Evolutionary conservation across 2,113 vertebrate species (phyloP), one percentile per base, ranked within the genome.

Genomic region (Siniperca chuatsi): DNA sequence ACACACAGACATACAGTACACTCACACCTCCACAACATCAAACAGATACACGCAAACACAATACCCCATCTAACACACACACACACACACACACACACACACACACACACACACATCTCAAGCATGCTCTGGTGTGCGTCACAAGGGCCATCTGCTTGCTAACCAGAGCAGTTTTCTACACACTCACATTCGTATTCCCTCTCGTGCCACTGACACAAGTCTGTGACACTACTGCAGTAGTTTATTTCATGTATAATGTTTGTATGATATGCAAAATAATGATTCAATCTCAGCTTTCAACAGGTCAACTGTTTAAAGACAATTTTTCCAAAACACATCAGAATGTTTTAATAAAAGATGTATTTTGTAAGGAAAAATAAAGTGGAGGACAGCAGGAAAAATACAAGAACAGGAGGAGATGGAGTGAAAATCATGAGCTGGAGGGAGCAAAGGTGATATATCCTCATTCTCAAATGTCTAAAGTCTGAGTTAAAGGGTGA

Each of bases 101-200:
- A 69, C 71, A 83, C 82, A 23, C 13, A 83, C 12, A 90, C 89
- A 92, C 82, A 89, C 84, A 89, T 35, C 68, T 81, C 73, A 64
- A 80, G 87, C 90, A 69, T 84, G 88, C 87, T 75, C 82, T 89
- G 71, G 85, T 89, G 91, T 92, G 93, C 89, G 93, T 95, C 94
- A 92, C 88, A 23, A 64, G 79, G 86, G 87, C 94, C 94, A 94
- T 95, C 94, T 95, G 95, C 87, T 93, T 77, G 85, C 87, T 87
- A 91, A 94, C 87, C 88, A 84, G 86, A 90, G 87, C 88, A 58
- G 60, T 88, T 87, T 93, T 93, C 85, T 83, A 84, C 81, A 79
- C 83, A 61, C 78, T 72, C 78, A 78, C 74, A 83, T 46, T 87
- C 35, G 48, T 67, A 71, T 79, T 83, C 57, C 15, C 71, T 65